These are phyloP conservation scores for Indicator indicator DNA, from an alignment of 2,113 vertebrate species.

Conservation along the genomic window DNA sequence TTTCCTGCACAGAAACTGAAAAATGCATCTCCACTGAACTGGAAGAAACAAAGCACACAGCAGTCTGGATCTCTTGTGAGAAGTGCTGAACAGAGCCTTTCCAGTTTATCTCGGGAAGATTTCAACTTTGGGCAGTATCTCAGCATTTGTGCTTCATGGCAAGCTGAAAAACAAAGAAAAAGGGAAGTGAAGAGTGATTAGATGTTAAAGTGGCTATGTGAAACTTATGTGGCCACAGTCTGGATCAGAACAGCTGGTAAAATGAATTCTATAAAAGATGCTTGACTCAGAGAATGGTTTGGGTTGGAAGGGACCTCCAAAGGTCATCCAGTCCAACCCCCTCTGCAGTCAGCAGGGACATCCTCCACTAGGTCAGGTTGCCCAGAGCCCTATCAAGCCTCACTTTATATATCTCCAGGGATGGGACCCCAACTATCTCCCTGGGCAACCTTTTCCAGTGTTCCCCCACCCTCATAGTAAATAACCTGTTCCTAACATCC, in stretches of 20 bases:
- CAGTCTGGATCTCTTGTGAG: conserved; percentile 65
- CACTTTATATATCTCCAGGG: too few species aligned
- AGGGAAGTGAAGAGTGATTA: background rate
- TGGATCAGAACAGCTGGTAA: background rate
- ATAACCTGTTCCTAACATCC: too few species aligned
- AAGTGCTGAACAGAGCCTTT: conserved; percentile 60
- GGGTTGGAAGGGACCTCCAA: too few species aligned
- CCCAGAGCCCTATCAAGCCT: too few species aligned
- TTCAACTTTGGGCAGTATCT: conserved; percentile 75
- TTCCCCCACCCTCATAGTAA: too few species aligned
- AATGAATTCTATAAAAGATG: background rate
- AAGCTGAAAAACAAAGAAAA: conserved; percentile 79
- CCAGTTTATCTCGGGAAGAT: conserved; percentile 64
- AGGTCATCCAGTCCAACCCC: too few species aligned
- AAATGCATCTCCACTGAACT: conserved; percentile 60
- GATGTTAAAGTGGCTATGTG: fast-evolving
- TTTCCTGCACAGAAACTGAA: conserved; percentile 58
- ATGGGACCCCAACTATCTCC: too few species aligned
- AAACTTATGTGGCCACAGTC: background rate
- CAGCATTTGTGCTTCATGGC: conserved; percentile 99
- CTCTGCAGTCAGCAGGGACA: too few species aligned
- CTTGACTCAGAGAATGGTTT: background rate
- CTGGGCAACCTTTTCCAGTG: too few species aligned
- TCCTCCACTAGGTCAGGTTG: too few species aligned
- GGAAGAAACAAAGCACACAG: conserved; percentile 60